phyloP scores from a whole-genome alignment of 2,888 invertebrate genomes.

The Pristionchus maxplancki region DNA sequence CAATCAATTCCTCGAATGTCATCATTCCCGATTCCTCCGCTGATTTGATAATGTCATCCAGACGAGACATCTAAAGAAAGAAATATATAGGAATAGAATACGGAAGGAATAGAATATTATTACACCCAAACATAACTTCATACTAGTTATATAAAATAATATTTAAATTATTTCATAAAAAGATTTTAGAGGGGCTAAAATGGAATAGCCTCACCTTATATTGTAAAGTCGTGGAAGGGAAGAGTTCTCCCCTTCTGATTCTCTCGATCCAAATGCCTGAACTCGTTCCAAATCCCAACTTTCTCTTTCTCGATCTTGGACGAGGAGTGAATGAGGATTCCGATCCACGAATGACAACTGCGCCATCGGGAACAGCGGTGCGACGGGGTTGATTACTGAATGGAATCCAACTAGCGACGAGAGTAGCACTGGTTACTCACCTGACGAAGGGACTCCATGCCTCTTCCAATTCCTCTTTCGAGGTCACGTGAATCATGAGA shows the following conservation, averaged over 20 bases:
- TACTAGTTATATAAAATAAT: neutral
- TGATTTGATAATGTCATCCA: slow-evolving; percentile 64
- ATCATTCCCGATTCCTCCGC: slow-evolving; percentile 54
- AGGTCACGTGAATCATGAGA: slow-evolving; percentile 75
- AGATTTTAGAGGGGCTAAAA: neutral
- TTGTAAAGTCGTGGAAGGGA: slow-evolving; percentile 64
- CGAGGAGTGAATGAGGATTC: slow-evolving; percentile 67
- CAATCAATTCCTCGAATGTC: slow-evolving; percentile 63
- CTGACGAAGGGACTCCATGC: slow-evolving; percentile 77
- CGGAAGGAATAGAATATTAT: too few relatives aligned
- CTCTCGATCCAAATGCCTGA: slow-evolving; percentile 68
- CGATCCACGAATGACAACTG: slow-evolving; percentile 74
- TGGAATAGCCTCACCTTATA: slow-evolving; percentile 63
- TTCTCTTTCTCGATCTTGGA: slow-evolving; percentile 61
- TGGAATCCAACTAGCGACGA: neutral
- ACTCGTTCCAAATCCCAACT: slow-evolving; percentile 64
- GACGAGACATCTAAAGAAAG: slow-evolving; percentile 64
- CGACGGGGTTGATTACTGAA: too few relatives aligned
- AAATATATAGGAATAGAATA: too few relatives aligned
- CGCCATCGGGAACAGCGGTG: slow-evolving; percentile 74
- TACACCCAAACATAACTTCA: neutral
- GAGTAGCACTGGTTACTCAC: slow-evolving; percentile 52
- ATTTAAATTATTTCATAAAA: neutral
- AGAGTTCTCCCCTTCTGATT: slow-evolving; percentile 70
- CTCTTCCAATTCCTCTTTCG: slow-evolving; percentile 76